phyloP scores from a whole-genome alignment of 2,888 invertebrate genomes.

The Sipunculus nudus region DNA sequence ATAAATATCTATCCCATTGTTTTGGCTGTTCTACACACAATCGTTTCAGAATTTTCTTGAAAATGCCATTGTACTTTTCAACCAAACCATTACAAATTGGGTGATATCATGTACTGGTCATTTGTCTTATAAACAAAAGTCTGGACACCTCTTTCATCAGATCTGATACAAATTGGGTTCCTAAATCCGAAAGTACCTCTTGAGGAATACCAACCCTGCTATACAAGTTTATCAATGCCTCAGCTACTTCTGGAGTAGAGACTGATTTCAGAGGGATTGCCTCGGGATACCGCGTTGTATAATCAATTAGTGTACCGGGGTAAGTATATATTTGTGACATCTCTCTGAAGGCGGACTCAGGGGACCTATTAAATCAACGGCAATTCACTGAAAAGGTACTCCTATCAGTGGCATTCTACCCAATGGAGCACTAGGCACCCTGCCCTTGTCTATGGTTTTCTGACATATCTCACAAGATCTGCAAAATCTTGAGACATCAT shows the following conservation, averaged over 20 bases:
- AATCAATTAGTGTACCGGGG: slow-evolving; percentile 32
- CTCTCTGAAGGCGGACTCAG: no score
- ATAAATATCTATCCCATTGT: slow-evolving; percentile 39
- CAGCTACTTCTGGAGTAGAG: slow-evolving; percentile 29
- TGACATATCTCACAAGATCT: no score
- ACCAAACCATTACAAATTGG: slow-evolving; percentile 30
- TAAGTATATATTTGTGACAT: no score
- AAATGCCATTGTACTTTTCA: slow-evolving; percentile 33
- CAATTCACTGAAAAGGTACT: no score
- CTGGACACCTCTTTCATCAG: slow-evolving; percentile 28
- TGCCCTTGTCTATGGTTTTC: no score
- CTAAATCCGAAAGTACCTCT: slow-evolving; percentile 35
- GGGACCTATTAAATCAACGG: no score
- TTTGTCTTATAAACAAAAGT: slow-evolving; percentile 23
- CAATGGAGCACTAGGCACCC: no score
- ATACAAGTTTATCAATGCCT: slow-evolving; percentile 35
- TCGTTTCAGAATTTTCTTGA: slow-evolving; percentile 33
- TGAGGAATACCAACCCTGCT: slow-evolving; percentile 30
- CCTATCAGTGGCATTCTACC: no score
- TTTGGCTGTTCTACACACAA: slow-evolving; percentile 19
- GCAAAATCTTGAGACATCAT: no score
- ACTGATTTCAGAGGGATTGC: slow-evolving; percentile 11
- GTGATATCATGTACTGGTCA: slow-evolving; percentile 31
- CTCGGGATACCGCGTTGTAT: slow-evolving; percentile 24
- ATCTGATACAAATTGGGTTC: slow-evolving; percentile 37